Conservation (phyloP, 2,797 vertebrate genomes). For the Hyperoplus immaculatus region DNA sequence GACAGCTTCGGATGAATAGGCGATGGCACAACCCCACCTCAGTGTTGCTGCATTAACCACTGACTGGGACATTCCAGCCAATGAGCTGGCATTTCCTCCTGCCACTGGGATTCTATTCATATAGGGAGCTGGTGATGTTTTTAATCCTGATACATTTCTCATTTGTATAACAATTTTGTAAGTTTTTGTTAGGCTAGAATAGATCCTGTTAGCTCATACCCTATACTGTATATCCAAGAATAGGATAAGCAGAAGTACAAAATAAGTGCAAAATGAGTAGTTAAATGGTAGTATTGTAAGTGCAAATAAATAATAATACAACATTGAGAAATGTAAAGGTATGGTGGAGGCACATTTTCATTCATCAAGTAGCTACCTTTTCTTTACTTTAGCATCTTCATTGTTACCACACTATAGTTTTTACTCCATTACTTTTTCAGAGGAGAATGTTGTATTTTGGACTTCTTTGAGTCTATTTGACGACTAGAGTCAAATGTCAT, state of each 20-base stretch:
- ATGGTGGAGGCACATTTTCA: neutral
- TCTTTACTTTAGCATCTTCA: neutral
- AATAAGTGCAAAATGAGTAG: neutral
- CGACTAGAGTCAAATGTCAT: neutral
- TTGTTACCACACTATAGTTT: neutral
- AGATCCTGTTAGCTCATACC: neutral
- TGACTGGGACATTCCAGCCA: no score
- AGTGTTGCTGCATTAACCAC: neutral
- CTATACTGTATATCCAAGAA: no score
- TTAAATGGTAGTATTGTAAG: neutral
- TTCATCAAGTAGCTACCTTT: neutral
- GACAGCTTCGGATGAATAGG: conserved; percentile 30
- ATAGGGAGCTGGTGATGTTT: no score
- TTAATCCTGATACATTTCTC: no score
- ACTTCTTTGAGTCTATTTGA: neutral
- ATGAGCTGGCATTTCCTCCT: no score
- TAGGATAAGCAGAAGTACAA: neutral
- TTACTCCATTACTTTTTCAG: neutral
- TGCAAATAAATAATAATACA: neutral
- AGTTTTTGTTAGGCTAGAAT: no score
- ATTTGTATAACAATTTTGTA: no score
- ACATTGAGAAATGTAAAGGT: neutral
- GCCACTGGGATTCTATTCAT: no score
- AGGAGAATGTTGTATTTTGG: neutral
- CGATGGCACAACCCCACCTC: neutral